Evolutionary conservation across 2,888 invertebrate genomes (phyloP).

Genomic region (Sturmia bella): DNA sequence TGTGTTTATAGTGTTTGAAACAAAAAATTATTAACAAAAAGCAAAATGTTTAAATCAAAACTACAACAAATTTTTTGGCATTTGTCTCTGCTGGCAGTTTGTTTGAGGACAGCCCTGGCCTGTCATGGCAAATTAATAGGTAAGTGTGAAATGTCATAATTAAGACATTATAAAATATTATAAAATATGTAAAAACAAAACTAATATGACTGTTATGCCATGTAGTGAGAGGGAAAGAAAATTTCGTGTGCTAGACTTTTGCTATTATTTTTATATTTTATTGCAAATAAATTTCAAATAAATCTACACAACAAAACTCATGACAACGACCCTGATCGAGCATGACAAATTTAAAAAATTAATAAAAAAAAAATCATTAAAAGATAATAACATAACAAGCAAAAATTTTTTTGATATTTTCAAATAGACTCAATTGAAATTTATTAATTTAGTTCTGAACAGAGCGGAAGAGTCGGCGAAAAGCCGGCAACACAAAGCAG

Average conservation of each 20-base stretch:
- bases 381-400: no score
- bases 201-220: slow-evolving; percentile 1
- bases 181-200: slow-evolving; percentile 2
- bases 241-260: background rate
- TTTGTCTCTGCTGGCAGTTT: slow-evolving; percentile 74
- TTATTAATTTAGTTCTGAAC: no score
- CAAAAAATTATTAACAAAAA: slow-evolving; percentile 33
- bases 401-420: no score
- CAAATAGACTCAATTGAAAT: no score
- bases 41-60: slow-evolving; percentile 62
- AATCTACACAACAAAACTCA: no score
- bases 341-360: no score
- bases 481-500: no score
- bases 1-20: slow-evolving; percentile 23
- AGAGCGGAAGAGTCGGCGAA: no score
- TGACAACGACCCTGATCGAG: no score
- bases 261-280: no score
- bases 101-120: slow-evolving; percentile 76
- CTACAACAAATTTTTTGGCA: slow-evolving; percentile 70
- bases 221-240: background rate
- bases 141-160: slow-evolving; percentile 73
- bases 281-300: no score
- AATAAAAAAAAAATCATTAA: no score
- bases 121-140: slow-evolving; percentile 79
- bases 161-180: slow-evolving; percentile 25